Conservation (phyloP, 2,113 vertebrate genomes). For the Cyprinodon tularosa region DNA sequence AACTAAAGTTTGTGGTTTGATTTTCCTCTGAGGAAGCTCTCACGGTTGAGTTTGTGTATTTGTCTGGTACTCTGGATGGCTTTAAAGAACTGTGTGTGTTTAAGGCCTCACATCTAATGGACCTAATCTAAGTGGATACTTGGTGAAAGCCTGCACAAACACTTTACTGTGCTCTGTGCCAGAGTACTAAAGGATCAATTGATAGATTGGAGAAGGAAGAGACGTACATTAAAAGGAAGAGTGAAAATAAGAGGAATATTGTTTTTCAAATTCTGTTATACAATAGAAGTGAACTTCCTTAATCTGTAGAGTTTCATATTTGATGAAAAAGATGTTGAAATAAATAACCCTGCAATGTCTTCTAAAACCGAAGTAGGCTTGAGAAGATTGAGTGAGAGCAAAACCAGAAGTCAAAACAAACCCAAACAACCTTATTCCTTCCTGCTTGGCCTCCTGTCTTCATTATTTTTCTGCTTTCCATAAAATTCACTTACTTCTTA, state of each 20-base stretch:
- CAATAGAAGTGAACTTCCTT: background rate
- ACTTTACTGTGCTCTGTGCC: constrained; percentile 42
- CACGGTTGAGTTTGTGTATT: constrained; percentile 13
- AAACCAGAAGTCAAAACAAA: constrained; percentile 47
- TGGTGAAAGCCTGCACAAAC: constrained; percentile 46
- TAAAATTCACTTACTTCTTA: constrained; percentile 94
- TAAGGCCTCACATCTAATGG: constrained; percentile 27
- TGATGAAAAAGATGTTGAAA: background rate
- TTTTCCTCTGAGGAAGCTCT: constrained; percentile 52
- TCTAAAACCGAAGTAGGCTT: background rate
- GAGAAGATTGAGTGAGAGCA: constrained; percentile 16
- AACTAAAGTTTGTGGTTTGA: constrained; percentile 26
- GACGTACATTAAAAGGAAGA: constrained; percentile 13
- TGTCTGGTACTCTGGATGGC: background rate
- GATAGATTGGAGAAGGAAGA: constrained; percentile 2
- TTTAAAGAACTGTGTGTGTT: constrained; percentile 13
- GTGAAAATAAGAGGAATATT: background rate
- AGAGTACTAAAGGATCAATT: constrained; percentile 53
- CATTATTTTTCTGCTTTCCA: constrained; percentile 46
- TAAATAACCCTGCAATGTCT: background rate
- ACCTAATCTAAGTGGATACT: constrained; percentile 54
- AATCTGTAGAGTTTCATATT: background rate
- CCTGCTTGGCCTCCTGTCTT: constrained; percentile 68
- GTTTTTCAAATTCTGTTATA: constrained; percentile 16
- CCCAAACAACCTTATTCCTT: constrained; percentile 55